Evolutionary conservation across 2,888 invertebrate genomes (phyloP).

Genomic region (Lobophora halterata): DNA sequence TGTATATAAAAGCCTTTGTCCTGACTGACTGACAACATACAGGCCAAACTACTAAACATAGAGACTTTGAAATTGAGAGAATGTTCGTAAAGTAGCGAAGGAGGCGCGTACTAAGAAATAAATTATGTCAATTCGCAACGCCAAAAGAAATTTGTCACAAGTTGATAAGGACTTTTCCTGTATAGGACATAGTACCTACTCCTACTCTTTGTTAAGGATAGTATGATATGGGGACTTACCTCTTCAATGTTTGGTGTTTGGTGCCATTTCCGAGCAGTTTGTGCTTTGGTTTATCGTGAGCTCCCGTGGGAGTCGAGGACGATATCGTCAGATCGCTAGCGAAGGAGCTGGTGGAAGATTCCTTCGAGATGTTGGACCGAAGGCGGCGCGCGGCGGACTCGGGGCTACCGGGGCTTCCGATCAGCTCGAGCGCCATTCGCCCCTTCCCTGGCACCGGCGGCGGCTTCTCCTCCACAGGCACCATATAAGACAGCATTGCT

Average conservation of each 20-base stretch:
- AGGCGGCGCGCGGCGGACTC: constrained; percentile 54
- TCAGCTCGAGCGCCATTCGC: constrained; percentile 74
- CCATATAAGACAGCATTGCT: constrained; percentile 89
- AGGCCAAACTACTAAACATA: too few relatives aligned
- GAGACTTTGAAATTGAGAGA: too few relatives aligned
- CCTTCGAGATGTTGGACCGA: constrained; percentile 78
- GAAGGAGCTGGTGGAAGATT: constrained; percentile 86
- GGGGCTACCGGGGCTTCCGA: constrained; percentile 61
- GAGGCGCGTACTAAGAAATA: too few relatives aligned
- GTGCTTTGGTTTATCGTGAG: constrained; percentile 84
- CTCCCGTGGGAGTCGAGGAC: constrained; percentile 82
- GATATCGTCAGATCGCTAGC: constrained; percentile 84
- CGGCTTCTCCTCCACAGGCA: constrained; percentile 89
- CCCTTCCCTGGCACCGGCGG: constrained; percentile 81
- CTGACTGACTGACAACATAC: too few relatives aligned
- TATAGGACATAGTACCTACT: too few relatives aligned
- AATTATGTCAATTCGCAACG: too few relatives aligned
- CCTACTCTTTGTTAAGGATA: too few relatives aligned
- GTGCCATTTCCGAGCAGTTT: constrained; percentile 85
- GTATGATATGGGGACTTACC: constrained; percentile 67
- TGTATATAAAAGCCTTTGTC: too few relatives aligned
- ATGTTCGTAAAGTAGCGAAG: too few relatives aligned
- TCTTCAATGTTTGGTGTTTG: constrained; percentile 86
- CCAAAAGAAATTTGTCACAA: too few relatives aligned
- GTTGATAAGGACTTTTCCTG: too few relatives aligned